phyloP scores from a whole-genome alignment of 2,113 vertebrate genomes.

The Muntiacus muntjak region DNA sequence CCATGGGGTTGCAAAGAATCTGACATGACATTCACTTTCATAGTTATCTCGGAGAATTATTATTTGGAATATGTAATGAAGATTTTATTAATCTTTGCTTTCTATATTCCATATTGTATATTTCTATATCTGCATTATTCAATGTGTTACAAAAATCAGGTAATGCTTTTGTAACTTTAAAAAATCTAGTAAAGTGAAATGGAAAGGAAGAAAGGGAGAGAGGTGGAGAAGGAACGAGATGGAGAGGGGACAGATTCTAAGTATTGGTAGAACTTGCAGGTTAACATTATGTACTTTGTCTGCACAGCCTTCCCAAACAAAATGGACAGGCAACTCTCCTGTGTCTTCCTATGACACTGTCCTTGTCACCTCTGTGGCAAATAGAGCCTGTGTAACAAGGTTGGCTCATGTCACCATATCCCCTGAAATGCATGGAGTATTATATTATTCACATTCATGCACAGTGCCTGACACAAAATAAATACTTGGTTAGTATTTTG shows the following conservation, averaged over 20 bases:
- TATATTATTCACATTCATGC: neutral
- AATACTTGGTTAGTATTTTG: neutral
- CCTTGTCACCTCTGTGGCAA: neutral
- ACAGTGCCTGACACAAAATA: neutral
- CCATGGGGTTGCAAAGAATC: neutral
- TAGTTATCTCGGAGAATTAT: neutral
- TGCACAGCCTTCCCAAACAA: neutral
- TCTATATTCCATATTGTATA: neutral
- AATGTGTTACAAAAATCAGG: neutral
- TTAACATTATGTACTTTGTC: neutral
- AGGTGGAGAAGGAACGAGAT: neutral
- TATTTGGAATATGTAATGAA: neutral
- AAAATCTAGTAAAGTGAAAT: neutral
- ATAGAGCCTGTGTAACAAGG: neutral
- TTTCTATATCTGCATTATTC: neutral
- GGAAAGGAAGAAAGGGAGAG: neutral
- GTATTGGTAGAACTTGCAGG: rapidly evolving
- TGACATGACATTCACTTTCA: neutral
- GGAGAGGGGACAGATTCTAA: neutral
- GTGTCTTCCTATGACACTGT: neutral
- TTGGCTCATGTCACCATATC: neutral
- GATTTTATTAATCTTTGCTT: neutral
- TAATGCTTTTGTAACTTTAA: neutral
- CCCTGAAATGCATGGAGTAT: neutral
- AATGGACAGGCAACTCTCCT: neutral